Evolutionary conservation across 2,888 invertebrate species (phyloP).

Genomic region (Oscheius sp.): DNA sequence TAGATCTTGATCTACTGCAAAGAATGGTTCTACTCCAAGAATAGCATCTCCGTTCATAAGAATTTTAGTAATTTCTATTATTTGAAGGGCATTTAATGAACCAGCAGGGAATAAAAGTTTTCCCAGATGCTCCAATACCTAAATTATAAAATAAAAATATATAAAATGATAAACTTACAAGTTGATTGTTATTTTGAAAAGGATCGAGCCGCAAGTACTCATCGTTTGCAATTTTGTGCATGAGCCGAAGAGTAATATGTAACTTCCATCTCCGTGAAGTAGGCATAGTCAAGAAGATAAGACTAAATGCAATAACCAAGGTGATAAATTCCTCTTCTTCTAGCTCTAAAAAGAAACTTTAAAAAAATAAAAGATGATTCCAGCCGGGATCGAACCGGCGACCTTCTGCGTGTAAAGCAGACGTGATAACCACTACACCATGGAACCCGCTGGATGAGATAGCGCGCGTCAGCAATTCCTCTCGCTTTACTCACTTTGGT

Average conservation of each 20-base stretch:
- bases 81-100: not conserved
- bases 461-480: not conserved
- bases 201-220: slow-evolving; percentile 22
- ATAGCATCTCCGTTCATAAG: slow-evolving; percentile 4
- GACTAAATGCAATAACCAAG: not conserved
- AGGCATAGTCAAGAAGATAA: slow-evolving; percentile 23
- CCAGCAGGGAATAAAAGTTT: too few species aligned
- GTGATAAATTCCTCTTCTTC: not conserved
- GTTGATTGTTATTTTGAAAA: not conserved
- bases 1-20: slow-evolving; percentile 21
- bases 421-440: slow-evolving; percentile 65
- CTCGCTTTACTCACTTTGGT: not conserved
- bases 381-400: slow-evolving; percentile 63
- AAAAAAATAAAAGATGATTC: too few species aligned
- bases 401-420: slow-evolving; percentile 67
- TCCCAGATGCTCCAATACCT: slow-evolving; percentile 17
- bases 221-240: slow-evolving; percentile 19
- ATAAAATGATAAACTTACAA: not conserved
- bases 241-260: slow-evolving; percentile 10
- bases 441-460: too few species aligned
- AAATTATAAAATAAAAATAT: not conserved
- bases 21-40: not conserved
- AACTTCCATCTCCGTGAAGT: not conserved
- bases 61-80: not conserved
- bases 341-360: slow-evolving; percentile 7